Evolutionary conservation across 2,797 vertebrate genomes (phyloP).

Genomic region (Lemur catta): DNA sequence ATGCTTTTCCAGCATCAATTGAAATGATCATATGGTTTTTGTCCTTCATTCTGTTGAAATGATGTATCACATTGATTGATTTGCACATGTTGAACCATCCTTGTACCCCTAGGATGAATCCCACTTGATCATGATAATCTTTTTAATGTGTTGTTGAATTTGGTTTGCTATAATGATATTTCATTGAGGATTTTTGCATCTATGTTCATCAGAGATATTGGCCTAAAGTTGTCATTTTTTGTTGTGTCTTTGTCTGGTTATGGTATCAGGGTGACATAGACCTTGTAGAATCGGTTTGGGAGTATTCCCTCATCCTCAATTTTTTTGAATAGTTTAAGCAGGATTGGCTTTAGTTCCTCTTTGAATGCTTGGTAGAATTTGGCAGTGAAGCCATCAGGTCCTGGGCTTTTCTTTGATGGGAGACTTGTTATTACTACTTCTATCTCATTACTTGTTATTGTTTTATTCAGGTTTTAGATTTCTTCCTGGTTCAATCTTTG

Average conservation of each 20-base stretch:
- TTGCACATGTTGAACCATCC: background rate
- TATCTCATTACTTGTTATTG: background rate
- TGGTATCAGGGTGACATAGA: background rate
- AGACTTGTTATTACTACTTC: background rate
- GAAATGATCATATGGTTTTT: background rate
- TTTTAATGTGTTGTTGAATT: background rate
- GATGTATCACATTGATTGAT: background rate
- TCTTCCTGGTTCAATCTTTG: background rate
- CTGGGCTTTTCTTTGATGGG: background rate
- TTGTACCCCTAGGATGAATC: background rate
- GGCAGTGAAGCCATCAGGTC: background rate
- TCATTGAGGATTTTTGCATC: background rate
- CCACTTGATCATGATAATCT: background rate
- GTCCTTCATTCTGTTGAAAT: background rate
- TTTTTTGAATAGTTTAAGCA: background rate
- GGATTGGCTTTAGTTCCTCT: background rate
- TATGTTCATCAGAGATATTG: background rate
- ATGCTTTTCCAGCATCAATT: background rate
- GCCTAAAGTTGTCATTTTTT: background rate
- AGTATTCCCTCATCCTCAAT: background rate
- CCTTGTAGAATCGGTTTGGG: background rate
- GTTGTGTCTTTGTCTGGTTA: background rate
- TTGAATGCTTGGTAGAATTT: background rate
- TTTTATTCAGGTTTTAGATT: background rate
- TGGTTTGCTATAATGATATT: background rate